Conservation (phyloP, 2,888 invertebrate genomes). For the Apodemia mormo region DNA sequence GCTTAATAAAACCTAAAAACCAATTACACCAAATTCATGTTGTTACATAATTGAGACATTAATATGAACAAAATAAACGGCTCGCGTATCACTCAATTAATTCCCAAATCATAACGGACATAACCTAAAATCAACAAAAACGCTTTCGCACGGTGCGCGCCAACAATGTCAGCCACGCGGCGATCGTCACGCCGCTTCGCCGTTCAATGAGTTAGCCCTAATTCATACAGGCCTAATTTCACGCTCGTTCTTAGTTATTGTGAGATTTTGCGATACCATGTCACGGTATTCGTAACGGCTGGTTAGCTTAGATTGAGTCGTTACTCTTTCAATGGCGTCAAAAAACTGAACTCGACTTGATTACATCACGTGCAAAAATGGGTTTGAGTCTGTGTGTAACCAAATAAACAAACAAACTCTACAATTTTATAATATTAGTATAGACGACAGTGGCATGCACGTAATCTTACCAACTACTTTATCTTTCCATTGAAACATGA, state of each 20-base stretch:
- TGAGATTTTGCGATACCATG: slow-evolving; percentile 68
- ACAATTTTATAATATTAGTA: too few species aligned
- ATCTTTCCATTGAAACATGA: too few species aligned
- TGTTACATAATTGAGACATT: slow-evolving; percentile 24
- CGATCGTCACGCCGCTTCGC: slow-evolving; percentile 58
- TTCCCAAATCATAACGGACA: slow-evolving; percentile 50
- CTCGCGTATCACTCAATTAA: slow-evolving; percentile 56
- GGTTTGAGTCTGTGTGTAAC: too few species aligned
- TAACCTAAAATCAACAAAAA: slow-evolving; percentile 72
- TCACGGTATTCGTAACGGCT: slow-evolving; percentile 71
- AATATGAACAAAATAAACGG: slow-evolving; percentile 25
- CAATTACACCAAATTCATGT: background rate
- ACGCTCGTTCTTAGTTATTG: slow-evolving; percentile 74
- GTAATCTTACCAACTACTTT: too few species aligned
- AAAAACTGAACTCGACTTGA: background rate
- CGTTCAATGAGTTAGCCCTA: slow-evolving; percentile 66
- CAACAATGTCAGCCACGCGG: slow-evolving; percentile 71
- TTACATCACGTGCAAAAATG: too few species aligned
- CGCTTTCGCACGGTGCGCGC: slow-evolving; percentile 58
- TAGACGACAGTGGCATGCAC: too few species aligned
- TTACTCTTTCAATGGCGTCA: slow-evolving; percentile 50
- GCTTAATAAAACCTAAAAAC: background rate
- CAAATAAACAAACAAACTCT: too few species aligned
- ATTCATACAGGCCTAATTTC: slow-evolving; percentile 73
- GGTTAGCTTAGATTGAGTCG: slow-evolving; percentile 67